Conservation (phyloP, 2,797 vertebrate genomes). For the Acanthurus lineatus region DNA sequence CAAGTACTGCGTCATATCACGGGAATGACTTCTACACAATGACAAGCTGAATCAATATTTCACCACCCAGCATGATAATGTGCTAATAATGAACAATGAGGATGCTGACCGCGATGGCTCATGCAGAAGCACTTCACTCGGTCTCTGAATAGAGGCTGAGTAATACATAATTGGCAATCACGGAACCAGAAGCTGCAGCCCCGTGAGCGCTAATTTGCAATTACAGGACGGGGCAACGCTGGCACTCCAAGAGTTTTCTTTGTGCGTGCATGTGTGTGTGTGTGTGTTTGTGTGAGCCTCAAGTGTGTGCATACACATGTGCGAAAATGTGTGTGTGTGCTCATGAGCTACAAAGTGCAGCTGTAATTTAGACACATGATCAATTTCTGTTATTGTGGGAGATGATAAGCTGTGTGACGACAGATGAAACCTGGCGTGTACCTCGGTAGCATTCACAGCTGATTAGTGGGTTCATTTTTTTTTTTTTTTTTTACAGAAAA, state of each 20-base stretch:
- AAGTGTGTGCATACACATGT: not conserved
- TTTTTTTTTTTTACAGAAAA: not conserved
- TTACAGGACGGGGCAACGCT: slow-evolving; percentile 54
- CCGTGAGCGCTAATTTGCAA: slow-evolving; percentile 71
- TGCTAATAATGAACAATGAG: slow-evolving; percentile 69
- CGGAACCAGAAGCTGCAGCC: slow-evolving; percentile 54
- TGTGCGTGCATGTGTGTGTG: slow-evolving; percentile 5
- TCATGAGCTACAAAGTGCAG: slow-evolving; percentile 36
- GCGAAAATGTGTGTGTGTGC: slow-evolving; percentile 5
- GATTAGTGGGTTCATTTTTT: slow-evolving; percentile 60
- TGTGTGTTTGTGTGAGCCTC: not conserved
- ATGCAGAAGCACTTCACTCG: slow-evolving; percentile 49
- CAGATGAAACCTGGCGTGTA: slow-evolving; percentile 59
- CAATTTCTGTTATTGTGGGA: slow-evolving; percentile 49
- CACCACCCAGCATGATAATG: slow-evolving; percentile 64
- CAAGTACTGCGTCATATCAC: slow-evolving; percentile 37
- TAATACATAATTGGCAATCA: slow-evolving; percentile 80
- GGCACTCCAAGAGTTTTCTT: slow-evolving; percentile 19
- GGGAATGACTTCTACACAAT: slow-evolving; percentile 40
- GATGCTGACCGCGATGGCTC: slow-evolving; percentile 60
- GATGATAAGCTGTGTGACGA: slow-evolving; percentile 33
- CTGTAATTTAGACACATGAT: slow-evolving; percentile 54
- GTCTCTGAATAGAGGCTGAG: slow-evolving; percentile 62
- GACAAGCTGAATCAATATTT: slow-evolving; percentile 69
- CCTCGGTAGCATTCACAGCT: slow-evolving; percentile 37